Base-by-base conservation (phyloP, 2,113 vertebrate genomes). In the Coracopsis vasa region DNA sequence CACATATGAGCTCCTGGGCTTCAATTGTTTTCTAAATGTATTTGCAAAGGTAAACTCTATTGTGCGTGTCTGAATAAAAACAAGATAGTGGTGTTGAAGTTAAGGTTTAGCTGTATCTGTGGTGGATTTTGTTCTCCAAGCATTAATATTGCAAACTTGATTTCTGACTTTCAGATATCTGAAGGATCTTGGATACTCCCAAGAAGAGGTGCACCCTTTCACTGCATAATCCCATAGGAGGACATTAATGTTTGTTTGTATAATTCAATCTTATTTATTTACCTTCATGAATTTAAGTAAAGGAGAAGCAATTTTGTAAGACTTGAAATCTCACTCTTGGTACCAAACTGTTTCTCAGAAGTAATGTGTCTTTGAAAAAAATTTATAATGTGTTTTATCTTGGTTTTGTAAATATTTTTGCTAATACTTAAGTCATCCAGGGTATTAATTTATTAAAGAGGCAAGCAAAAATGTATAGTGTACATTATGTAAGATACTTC, bases 201-300 rank as follows among this genome's bases (percentile, higher is more conserved):
- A 97, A 93, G 97, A 98, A 69, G 98, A 98, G 72, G 93, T 98
- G 51, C 95, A 98, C 0, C 62, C 96, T 96, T 98, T 98, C 89
- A 98, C 94, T 90, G 97, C 96, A 54, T 98, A 96, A 96, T 67
- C 50, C 41, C 88, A 15, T 47, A 50, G 12, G 50, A 93, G 44
- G 48, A 92, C 72, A 58, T 66, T 51, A 33, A 4, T 75, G 29
- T 88, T 85, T 80, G 27, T 94, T 96, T 81, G 44, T 88, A 64
- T 47, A 82, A 73, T 39, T 81, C 78, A 56, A 37, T 86, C 65
- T 96, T 93, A 95, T 92, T 97, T 96, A 94, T 97, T 94, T 94
- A 71, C 62, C 80, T 92, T 87, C 78, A 72, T 97, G 90, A 93
- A 80, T 86, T 95, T 83, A 89, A 95, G 80, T 64, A 94, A 93